A percentile compares a stretch with the other conserved stretches of the same genome.
phyloP scores from a whole-genome alignment of 1,140 invertebrate genomes.

The Coelopa frigida region DNA sequence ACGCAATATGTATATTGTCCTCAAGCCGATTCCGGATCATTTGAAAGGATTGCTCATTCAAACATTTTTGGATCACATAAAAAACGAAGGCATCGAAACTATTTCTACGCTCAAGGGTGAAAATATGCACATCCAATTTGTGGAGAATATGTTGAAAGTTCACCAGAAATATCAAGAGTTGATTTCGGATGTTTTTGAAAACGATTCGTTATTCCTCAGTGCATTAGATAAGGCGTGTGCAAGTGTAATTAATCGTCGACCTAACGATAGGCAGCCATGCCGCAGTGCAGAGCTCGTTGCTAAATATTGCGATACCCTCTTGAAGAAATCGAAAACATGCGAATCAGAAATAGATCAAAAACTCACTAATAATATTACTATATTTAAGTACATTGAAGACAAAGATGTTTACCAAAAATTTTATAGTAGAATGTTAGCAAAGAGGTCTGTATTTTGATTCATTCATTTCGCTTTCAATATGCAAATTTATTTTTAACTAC shows the following conservation, averaged over 20 bases:
- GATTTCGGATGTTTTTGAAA: slow-evolving; percentile 70
- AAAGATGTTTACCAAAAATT: slow-evolving; percentile 99
- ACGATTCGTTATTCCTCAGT: slow-evolving; percentile 87
- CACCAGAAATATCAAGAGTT: slow-evolving; percentile 86
- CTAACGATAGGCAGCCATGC: slow-evolving; percentile 61
- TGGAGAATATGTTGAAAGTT: slow-evolving; percentile 85
- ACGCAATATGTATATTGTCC: slow-evolving; percentile 80
- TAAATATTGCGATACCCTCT: slow-evolving; percentile 92
- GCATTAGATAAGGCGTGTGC: slow-evolving; percentile 92
- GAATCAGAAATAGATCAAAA: slow-evolving; percentile 69
- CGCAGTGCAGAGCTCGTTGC: slow-evolving; percentile 80
- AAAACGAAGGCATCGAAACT: slow-evolving; percentile 51
- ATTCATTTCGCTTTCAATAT: neutral
- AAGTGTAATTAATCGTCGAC: slow-evolving; percentile 78
- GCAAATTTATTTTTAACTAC: slow-evolving; percentile 39
- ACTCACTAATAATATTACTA: slow-evolving; percentile 62
- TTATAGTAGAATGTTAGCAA: slow-evolving; percentile 84
- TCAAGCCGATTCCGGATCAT: slow-evolving; percentile 75
- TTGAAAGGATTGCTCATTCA: slow-evolving; percentile 66
- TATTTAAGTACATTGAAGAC: slow-evolving; percentile 99
- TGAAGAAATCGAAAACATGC: slow-evolving; percentile 87
- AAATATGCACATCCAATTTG: slow-evolving; percentile 82
- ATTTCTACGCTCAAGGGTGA: slow-evolving; percentile 68
- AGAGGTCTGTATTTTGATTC: slow-evolving; percentile 53
- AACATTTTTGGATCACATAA: slow-evolving; percentile 84